Conservation (phyloP, 1,140 invertebrate species). For the Drosophila subobscura region DNA sequence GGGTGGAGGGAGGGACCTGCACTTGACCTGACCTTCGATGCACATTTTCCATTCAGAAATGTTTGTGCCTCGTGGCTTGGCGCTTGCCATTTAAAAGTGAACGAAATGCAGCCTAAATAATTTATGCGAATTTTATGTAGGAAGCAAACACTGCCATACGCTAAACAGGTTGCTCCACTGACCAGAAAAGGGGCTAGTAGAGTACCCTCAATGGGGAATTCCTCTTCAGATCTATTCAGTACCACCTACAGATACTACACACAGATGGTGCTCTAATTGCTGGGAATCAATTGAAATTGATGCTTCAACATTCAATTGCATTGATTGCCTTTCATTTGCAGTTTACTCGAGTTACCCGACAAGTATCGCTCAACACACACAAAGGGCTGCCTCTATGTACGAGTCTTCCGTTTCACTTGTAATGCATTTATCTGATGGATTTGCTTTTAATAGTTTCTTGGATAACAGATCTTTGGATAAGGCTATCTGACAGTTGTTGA, state of each 20-base stretch:
- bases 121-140: slow-evolving; percentile 60
- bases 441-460: too few relatives aligned
- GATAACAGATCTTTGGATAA: too few relatives aligned
- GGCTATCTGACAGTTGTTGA: too few relatives aligned
- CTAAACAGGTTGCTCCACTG: slow-evolving; percentile 13
- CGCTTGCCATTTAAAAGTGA: slow-evolving; percentile 34
- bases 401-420: too few relatives aligned
- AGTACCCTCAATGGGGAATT: neutral
- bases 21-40: slow-evolving; percentile 70
- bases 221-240: slow-evolving; percentile 5
- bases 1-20: neutral
- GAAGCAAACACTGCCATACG: neutral
- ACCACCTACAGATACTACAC: slow-evolving; percentile 3
- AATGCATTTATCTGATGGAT: too few relatives aligned
- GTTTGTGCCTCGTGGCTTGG: slow-evolving; percentile 14
- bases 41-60: slow-evolving; percentile 55
- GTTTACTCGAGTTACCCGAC: slow-evolving; percentile 5
- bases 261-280: slow-evolving; percentile 54
- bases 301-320: slow-evolving; percentile 57
- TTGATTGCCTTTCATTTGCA: slow-evolving; percentile 50
- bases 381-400: too few relatives aligned
- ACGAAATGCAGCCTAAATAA: slow-evolving; percentile 49
- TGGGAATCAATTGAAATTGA: slow-evolving; percentile 67
- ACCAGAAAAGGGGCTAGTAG: neutral
- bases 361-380: slow-evolving; percentile 14